Percentiles rank a stretch among this genome's conserved stretches.
These are phyloP conservation scores for Chanos chanos DNA, from an alignment of 2,797 vertebrate species.

Conservation along the genomic window DNA sequence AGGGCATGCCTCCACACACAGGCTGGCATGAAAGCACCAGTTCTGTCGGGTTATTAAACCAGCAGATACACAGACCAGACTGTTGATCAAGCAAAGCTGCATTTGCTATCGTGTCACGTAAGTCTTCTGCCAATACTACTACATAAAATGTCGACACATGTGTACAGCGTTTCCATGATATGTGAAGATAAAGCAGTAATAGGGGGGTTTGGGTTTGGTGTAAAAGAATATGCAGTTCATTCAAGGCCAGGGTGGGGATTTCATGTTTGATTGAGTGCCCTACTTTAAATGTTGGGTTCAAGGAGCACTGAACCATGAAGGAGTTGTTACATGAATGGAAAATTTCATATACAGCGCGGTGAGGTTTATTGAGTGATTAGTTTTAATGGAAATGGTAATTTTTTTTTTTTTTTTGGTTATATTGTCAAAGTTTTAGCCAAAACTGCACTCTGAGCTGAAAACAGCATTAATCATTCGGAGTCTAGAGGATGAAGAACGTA, in stretches of 20 bases:
- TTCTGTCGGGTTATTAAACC: no score
- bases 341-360: conserved; percentile 12
- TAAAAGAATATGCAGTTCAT: background rate
- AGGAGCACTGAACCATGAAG: background rate
- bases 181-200: background rate
- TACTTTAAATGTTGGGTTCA: conserved; percentile 17
- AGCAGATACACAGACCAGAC: no score
- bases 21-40: background rate
- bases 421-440: conserved; percentile 37
- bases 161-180: no score
- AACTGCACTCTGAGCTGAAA: conserved; percentile 20
- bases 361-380: conserved; percentile 35
- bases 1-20: background rate
- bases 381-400: background rate
- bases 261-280: conserved; percentile 23
- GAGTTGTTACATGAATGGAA: background rate
- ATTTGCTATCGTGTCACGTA: no score
- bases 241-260: conserved; percentile 14
- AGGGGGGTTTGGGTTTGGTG: background rate
- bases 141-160: no score
- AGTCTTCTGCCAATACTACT: no score
- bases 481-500: conserved; percentile 26
- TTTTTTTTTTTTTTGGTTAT: background rate
- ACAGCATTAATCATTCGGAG: conserved; percentile 26
- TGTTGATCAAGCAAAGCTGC: no score